phyloP scores from a whole-genome alignment of 2,113 vertebrate genomes.

The Anguilla rostrata region DNA sequence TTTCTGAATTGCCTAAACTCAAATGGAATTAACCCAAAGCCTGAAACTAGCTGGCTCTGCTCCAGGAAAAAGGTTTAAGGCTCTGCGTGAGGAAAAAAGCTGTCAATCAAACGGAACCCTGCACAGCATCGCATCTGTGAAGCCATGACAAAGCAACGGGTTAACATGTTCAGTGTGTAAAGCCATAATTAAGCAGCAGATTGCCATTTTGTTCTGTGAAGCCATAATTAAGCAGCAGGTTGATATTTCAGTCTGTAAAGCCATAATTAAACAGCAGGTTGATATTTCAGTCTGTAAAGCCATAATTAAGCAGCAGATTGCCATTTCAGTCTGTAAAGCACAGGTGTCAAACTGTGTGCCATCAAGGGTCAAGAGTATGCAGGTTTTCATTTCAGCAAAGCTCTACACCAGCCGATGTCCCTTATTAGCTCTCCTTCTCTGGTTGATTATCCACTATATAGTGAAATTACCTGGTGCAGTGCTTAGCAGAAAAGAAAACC shows the following conservation, averaged over 20 bases:
- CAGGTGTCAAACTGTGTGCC: too few relatives aligned
- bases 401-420: too few relatives aligned
- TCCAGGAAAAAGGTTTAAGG: neutral
- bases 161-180: too few relatives aligned
- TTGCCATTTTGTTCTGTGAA: neutral
- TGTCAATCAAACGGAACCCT: neutral
- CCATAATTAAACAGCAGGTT: neutral
- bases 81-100: neutral
- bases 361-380: too few relatives aligned
- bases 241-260: conserved; percentile 28
- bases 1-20: too few relatives aligned
- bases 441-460: too few relatives aligned
- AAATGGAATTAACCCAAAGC: neutral
- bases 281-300: neutral
- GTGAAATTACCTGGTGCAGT: too few relatives aligned
- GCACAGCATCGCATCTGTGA: neutral
- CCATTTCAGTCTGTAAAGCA: neutral
- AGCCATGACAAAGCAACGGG: neutral
- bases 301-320: neutral
- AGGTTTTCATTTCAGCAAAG: too few relatives aligned
- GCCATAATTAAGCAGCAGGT: neutral
- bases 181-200: too few relatives aligned
- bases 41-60: neutral
- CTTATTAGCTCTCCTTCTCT: too few relatives aligned
- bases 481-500: too few relatives aligned